Percentiles rank a stretch among this genome's conserved stretches.
phyloP scores from a whole-genome alignment of 2,113 vertebrate genomes.

The Rafetus swinhoei region DNA sequence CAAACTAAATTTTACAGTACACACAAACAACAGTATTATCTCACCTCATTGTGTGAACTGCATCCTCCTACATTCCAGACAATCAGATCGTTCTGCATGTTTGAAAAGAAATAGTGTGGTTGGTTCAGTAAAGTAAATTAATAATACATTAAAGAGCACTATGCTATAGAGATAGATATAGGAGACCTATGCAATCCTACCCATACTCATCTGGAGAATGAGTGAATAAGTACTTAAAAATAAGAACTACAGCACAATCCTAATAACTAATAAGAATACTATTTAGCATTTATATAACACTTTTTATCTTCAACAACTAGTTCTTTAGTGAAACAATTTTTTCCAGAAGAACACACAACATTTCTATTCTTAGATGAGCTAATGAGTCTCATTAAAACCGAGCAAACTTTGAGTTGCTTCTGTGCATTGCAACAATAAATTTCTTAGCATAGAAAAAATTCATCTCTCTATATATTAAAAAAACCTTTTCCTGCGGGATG shows the following conservation, averaged over 20 bases:
- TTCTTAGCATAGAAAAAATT: not conserved
- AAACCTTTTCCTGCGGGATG: no score
- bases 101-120: not conserved
- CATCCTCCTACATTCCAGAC: slow-evolving; percentile 72
- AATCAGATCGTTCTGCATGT: slow-evolving; percentile 68
- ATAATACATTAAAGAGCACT: not conserved
- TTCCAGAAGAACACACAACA: not conserved
- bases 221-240: not conserved
- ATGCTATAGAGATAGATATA: not conserved
- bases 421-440: not conserved
- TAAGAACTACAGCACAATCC: not conserved
- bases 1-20: not conserved
- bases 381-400: not conserved
- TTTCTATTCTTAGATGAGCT: not conserved
- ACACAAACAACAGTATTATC: not conserved
- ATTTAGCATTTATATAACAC: not conserved
- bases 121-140: not conserved
- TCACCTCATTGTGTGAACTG: slow-evolving; percentile 76
- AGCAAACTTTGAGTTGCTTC: not conserved
- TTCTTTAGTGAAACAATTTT: not conserved
- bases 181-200: not conserved
- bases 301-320: not conserved
- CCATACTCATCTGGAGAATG: not conserved
- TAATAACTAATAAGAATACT: not conserved
- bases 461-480: no score